Evolutionary conservation across 2,113 vertebrate genomes (phyloP).

Genomic region (Callocephalon fimbriatum): DNA sequence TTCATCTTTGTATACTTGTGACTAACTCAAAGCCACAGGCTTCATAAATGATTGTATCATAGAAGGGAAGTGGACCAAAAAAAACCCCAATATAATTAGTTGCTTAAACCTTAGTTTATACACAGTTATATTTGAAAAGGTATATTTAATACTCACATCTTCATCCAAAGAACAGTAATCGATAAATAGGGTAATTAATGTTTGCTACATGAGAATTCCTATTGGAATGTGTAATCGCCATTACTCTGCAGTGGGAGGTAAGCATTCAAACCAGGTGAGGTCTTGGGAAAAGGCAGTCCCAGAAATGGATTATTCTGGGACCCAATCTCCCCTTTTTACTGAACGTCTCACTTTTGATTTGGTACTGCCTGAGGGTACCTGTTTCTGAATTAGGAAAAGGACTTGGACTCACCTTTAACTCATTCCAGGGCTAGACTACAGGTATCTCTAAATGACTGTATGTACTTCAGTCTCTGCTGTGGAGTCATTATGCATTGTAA

Average conservation of each 20-base stretch:
- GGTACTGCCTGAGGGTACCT: neutral
- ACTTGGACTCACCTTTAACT: neutral
- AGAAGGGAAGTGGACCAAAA: neutral
- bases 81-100: neutral
- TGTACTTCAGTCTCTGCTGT: neutral
- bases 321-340: neutral
- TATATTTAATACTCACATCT: neutral
- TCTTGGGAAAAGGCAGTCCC: neutral
- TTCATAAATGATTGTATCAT: conserved; percentile 44
- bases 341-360: neutral
- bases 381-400: neutral
- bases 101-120: neutral
- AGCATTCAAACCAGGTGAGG: neutral
- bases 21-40: conserved; percentile 13
- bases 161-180: neutral
- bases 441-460: neutral
- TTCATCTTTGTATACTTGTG: conserved; percentile 50
- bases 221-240: neutral
- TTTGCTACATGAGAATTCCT: neutral
- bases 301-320: neutral
- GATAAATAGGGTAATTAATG: neutral
- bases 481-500: neutral
- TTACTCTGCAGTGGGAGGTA: neutral
- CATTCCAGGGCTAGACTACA: neutral
- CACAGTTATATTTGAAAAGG: neutral